Percentiles rank a stretch among this genome's conserved stretches.
phyloP scores from a whole-genome alignment of 2,113 vertebrate genomes.

The Tamias sibiricus region DNA sequence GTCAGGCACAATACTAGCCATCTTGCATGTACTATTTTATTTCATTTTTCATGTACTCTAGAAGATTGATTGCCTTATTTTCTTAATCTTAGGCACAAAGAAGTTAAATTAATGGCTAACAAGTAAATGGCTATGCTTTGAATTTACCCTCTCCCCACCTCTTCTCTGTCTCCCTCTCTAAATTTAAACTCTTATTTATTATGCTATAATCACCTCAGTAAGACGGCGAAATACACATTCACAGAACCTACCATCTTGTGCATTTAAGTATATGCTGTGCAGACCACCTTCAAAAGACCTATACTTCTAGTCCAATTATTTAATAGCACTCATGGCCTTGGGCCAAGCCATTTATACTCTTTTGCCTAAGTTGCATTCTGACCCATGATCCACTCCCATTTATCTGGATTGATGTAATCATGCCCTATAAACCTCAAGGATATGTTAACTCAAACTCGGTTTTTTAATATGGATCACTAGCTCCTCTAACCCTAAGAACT shows the following conservation, averaged over 20 bases:
- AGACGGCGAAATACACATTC: neutral
- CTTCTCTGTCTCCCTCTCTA: neutral
- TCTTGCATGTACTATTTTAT: neutral
- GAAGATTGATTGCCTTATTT: conserved; percentile 17
- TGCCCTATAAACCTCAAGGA: neutral
- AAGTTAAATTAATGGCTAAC: conserved; percentile 2
- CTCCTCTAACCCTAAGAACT: neutral
- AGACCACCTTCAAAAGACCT: conserved; percentile 27
- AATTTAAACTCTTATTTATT: neutral
- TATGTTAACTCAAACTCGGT: neutral
- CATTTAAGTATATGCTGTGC: neutral
- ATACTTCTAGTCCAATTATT: conserved; percentile 6
- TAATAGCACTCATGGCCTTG: conserved; percentile 27
- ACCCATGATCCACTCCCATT: neutral
- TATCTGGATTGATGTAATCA: neutral
- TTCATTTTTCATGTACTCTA: neutral
- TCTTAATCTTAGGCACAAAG: conserved; percentile 4
- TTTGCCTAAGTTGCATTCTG: conserved; percentile 32
- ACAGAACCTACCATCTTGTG: neutral
- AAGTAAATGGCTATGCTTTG: neutral
- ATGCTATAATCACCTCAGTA: neutral
- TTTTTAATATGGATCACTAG: neutral
- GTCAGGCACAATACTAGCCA: neutral
- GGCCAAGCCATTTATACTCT: conserved; percentile 13
- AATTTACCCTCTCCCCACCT: neutral